Base-by-base conservation (phyloP, 1,140 invertebrate species). In the Rhyacophila brunnea region DNA sequence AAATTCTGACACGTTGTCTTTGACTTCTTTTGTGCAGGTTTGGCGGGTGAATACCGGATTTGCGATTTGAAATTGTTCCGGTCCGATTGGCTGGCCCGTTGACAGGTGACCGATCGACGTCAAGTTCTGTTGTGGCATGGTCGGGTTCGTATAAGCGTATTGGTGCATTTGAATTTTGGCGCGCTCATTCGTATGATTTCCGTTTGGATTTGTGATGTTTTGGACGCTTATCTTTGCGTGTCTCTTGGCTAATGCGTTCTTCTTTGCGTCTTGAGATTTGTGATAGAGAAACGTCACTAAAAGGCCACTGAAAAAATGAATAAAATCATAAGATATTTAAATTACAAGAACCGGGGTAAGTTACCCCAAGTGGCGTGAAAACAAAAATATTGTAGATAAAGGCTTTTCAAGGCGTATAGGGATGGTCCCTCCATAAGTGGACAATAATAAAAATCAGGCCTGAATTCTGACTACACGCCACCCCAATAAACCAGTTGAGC, bases 231-330 rank as follows among this genome's bases (percentile, higher is more conserved):
- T 14, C 32, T 66, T 70, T 68, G 38, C 64, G 60, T 42, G 55
- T 18, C 13, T 34, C 66, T 71, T 71, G 23, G 64, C 62, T 20
- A 58, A 74, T 68, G 62, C 62, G 62, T 69, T 80, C 70, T 65
- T 77, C 56, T n/a, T 59, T 58, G 6, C 14, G 4, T 79, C 81
- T 70, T 81, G 77, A 28, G 80, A 83, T 69, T 83, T 83, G 67
- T 85, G 85, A 74, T 85, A 92, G 1, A 88, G 74, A 47, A 91
- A 81, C 0, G 89, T 89, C 6, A 91, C 85, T 51, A 92, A 74
- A 11, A 92, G 70, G 11, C 90, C 90, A 67, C 90, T 89, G 74
- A 56, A 82, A 80, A 68, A 66, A n/a, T n/a, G n/a, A n/a, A n/a
- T n/a, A n/a, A n/a, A n/a, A n/a, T n/a, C n/a, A n/a, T n/a, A n/a